These are phyloP conservation scores for Anser brachyrhynchus DNA, from an alignment of 2,113 vertebrate species.

Conservation along the genomic window DNA sequence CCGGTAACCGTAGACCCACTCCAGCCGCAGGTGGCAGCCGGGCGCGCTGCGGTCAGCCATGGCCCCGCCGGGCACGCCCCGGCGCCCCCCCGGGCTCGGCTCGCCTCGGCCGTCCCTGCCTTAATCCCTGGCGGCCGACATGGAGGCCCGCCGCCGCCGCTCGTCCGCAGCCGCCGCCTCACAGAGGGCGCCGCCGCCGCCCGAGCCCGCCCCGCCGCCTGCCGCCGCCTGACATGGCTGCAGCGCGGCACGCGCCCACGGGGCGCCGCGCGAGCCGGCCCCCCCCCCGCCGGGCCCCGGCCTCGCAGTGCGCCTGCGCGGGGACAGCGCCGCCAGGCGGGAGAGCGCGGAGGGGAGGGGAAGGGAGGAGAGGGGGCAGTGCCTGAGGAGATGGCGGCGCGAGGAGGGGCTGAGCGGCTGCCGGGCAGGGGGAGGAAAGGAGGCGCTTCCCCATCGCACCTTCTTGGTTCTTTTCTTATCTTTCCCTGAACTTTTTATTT, in stretches of 20 bases:
- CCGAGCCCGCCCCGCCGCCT: constrained; percentile 8
- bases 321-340: neutral
- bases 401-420: too few species aligned
- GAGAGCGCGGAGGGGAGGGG: neutral
- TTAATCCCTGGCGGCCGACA: constrained; percentile 50
- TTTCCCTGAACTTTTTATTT: too few species aligned
- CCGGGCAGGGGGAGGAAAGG: too few species aligned
- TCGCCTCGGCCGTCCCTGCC: constrained; percentile 4
- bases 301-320: neutral
- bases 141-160: constrained; percentile 21
- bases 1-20: constrained; percentile 98
- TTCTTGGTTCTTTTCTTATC: too few species aligned
- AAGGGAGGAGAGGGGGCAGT: neutral
- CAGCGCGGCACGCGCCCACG: neutral
- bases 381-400: neutral
- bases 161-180: constrained; percentile 9
- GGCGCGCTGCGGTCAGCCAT: constrained; percentile 98
- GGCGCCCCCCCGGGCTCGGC: neutral
- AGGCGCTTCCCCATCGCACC: too few species aligned
- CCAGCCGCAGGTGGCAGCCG: constrained; percentile 95
- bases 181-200: constrained; percentile 46
- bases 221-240: constrained; percentile 56
- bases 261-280: constrained; percentile 20
- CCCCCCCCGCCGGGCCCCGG: neutral
- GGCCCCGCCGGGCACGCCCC: constrained; percentile 51